phyloP scores from a whole-genome alignment of 1,140 invertebrate species.

The Tetraneura akinire region DNA sequence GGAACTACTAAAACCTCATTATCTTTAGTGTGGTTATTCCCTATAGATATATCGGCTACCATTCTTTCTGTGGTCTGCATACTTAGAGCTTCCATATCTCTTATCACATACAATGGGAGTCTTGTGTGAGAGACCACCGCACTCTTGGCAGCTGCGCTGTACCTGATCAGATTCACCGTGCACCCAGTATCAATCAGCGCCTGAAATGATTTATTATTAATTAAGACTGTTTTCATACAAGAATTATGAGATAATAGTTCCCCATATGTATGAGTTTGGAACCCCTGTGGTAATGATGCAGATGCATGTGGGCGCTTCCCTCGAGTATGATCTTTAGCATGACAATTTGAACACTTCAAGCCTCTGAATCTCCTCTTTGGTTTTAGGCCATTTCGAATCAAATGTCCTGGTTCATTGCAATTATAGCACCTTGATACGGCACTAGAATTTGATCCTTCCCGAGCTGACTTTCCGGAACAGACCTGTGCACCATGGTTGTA shows the following conservation, averaged over 20 bases:
- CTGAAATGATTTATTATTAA: background rate
- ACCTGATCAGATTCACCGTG: background rate
- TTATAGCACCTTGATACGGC: background rate
- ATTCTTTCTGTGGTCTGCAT: too few relatives aligned
- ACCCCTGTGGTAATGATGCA: background rate
- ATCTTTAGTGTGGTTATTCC: too few relatives aligned
- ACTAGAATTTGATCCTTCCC: too few relatives aligned
- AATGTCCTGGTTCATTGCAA: background rate
- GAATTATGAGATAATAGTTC: background rate
- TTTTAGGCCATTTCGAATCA: background rate
- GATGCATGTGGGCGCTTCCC: background rate
- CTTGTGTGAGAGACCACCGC: background rate
- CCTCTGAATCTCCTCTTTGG: too few relatives aligned
- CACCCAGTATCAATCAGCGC: background rate
- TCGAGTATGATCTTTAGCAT: background rate
- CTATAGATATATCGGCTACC: too few relatives aligned
- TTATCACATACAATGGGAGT: background rate
- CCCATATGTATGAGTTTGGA: background rate
- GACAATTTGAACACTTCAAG: background rate
- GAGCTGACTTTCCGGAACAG: background rate
- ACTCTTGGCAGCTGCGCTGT: background rate
- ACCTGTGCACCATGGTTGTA: background rate
- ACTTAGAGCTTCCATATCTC: background rate
- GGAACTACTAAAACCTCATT: too few relatives aligned
- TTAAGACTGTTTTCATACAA: background rate